Evolutionary conservation across 2,797 vertebrate species (phyloP), one percentile per base, ranked within the genome.

Genomic region (Apogon talboti): DNA sequence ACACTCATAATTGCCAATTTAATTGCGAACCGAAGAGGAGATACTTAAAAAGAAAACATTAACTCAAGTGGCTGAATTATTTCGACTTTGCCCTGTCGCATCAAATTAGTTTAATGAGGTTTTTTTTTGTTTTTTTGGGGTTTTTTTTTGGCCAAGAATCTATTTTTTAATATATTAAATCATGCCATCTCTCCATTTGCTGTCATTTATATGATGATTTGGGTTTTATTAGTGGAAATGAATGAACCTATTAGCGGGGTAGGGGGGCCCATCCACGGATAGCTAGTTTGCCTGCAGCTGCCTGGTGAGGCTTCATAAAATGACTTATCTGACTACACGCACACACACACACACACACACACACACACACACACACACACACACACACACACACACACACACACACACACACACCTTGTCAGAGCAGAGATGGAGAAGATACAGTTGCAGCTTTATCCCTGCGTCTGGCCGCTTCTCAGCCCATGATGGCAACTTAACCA

Each of bases 121-220:
- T n/a, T n/a, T n/a, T n/a, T n/a, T n/a, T n/a, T n/a, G n/a, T n/a
- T 79, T 83, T 78, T 81, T 73, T 37, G 14, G 51, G 30, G 2
- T 21, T 21, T 21, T 21, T 21, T 21, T 21, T 21, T 28, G 3
- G 24, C 24, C 3, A 45, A 47, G 48, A 67, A 62, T 64, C 2
- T 37, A 0, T 66, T 81, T 78, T 82, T 77, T 81, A 6, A 28
- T 18, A 49, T 74, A 72, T 77, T 72, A 84, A 84, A 81, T 84
- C 4, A 14, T 67, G 38, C 66, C 47, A 54, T 74, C 70, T 66
- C 65, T 54, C 76, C 45, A 44, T 85, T 88, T 77, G 75, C 58
- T 77, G 76, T 62, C 71, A 85, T 86, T 90, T 89, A 72, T 75
- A 71, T 76, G 82, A 83, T 81, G 83, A 89, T 86, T 83, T 81